A percentile compares a stretch with the other conserved stretches of the same genome.
Evolutionary conservation across 2,113 vertebrate genomes (phyloP).

Genomic region (Eublepharis macularius): DNA sequence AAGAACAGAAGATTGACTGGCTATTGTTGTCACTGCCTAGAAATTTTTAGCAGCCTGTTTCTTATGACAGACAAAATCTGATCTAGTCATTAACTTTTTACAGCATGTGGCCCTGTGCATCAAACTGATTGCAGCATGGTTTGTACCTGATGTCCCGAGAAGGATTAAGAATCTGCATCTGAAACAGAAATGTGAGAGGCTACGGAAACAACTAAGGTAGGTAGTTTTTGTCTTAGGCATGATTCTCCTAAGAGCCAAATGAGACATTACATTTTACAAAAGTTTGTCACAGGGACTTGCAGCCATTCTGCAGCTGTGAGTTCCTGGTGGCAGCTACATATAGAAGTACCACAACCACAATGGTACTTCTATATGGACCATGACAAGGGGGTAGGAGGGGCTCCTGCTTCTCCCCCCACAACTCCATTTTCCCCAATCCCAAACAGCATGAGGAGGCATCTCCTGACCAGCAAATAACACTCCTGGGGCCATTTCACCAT

Average conservation of each 20-base stretch:
- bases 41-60: background rate
- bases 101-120: constrained; percentile 89
- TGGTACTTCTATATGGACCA: too few species aligned
- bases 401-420: too few species aligned
- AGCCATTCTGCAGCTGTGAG: too few species aligned
- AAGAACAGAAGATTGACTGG: background rate
- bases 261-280: too few species aligned
- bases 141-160: constrained; percentile 82
- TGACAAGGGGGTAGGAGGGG: too few species aligned
- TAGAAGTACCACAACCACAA: too few species aligned
- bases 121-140: constrained; percentile 90
- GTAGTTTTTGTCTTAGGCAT: background rate
- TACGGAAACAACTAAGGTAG: constrained; percentile 74
- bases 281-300: too few species aligned
- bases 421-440: too few species aligned
- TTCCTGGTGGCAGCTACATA: too few species aligned
- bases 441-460: too few species aligned
- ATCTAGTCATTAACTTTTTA: background rate
- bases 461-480: too few species aligned
- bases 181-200: constrained; percentile 68
- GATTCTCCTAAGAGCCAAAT: background rate
- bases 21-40: background rate
- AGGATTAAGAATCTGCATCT: constrained; percentile 79
- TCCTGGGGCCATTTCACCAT: too few species aligned
- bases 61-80: background rate